A percentile compares a stretch with the other conserved stretches of the same genome.
Conservation (phyloP, 2,797 vertebrate species). For the Atherinosoma microstoma region DNA sequence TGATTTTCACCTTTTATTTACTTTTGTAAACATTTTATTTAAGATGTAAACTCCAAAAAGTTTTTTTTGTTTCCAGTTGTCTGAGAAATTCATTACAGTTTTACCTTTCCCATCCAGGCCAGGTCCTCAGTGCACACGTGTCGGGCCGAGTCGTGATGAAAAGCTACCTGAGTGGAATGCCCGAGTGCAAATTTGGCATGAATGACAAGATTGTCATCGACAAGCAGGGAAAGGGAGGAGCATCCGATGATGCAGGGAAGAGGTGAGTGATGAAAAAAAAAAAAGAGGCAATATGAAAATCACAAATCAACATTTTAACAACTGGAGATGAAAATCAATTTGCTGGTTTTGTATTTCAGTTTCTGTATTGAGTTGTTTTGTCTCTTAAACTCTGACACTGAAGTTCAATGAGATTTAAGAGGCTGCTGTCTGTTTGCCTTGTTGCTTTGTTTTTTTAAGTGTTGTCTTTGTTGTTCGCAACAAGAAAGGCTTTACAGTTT, state of each 20-base stretch:
- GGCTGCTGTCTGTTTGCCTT: constrained; percentile 43
- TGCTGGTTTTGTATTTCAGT: neutral
- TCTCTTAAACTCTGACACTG: constrained; percentile 12
- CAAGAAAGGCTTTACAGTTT: constrained; percentile 65
- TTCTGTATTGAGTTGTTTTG: neutral
- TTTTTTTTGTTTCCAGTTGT: neutral
- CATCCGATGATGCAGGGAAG: constrained; percentile 93
- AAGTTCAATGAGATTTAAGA: constrained; percentile 17
- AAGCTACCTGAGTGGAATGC: constrained; percentile 99
- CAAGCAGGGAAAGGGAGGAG: constrained; percentile 97
- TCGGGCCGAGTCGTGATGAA: constrained; percentile 99
- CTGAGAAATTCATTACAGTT: neutral
- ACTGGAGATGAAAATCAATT: neutral
- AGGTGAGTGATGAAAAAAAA: constrained; percentile 82
- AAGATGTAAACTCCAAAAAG: no score
- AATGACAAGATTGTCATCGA: constrained; percentile 99
- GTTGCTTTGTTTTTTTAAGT: constrained; percentile 58
- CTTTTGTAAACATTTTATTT: no score
- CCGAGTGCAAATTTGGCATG: constrained; percentile 99
- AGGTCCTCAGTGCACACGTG: constrained; percentile 97
- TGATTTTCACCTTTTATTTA: no score
- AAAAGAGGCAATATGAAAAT: neutral
- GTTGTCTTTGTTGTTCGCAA: constrained; percentile 62
- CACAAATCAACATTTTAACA: neutral
- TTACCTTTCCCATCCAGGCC: constrained; percentile 81